Evolutionary conservation across 2,888 invertebrate genomes (phyloP), one percentile per base, ranked within the genome.

Genomic region (Ephialtes manifestator): DNA sequence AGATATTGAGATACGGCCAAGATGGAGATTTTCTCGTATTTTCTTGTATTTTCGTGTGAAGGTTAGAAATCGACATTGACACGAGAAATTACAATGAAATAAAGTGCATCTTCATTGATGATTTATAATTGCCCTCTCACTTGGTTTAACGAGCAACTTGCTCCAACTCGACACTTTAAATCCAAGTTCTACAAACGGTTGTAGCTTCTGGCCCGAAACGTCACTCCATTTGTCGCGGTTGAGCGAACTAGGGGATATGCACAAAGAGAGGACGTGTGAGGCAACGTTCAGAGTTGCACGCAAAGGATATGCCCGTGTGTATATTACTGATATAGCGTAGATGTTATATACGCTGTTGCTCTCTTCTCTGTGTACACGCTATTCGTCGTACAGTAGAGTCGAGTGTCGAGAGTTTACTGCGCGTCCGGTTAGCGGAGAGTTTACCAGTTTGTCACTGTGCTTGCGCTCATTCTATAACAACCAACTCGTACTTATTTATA

Each of bases 171-270:
- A 70, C 51, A 60, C 35, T 75, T 70, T 79, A 74, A 74, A 75
- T 65, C 28, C 70, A 80, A 70, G 65, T 65, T 72, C 46, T n/a
- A 35, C 48, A 80, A 75, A 84, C 75, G 70, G 70, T 65, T 65
- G 31, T 43, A 24, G 43, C 67, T 28, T 53, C 31, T 65, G 65
- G 71, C 63, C 75, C 80, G 65, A 80, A 80, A 75, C 58, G 83
- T 70, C 75, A 82, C 78, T 83, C 75, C 83, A 39, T 85, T 83
- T 83, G 78, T 83, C 75, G 83, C 39, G 65, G 82, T 65, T 82
- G 79, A 82, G 78, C 85, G 70, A 80, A 84, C 80, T 75, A 71
- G 70, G 35, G 70, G 71, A 75, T 63, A 75, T 63, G 83, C 74
- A 79, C 74, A 75, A 80, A 75, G 79, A 55, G 75, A 70, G 70